Conservation (phyloP, 64 coral and sea anemone species). For the Dendronephthya gigantea region DNA sequence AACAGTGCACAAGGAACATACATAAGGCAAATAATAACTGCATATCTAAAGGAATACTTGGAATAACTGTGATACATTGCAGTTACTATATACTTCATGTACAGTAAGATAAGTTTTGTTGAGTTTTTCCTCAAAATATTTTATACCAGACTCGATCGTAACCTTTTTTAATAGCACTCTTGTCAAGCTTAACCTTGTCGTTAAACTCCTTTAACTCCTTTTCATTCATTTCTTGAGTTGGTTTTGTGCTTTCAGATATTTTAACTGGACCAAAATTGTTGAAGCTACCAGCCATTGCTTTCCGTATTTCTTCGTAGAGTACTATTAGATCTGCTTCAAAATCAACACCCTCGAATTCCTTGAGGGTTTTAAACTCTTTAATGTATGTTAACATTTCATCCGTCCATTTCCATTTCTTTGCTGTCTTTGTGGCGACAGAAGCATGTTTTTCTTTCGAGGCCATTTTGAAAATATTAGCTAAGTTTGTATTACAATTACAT, state of each 20-base stretch:
- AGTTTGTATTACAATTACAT: too few species aligned
- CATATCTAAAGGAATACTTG: too few species aligned
- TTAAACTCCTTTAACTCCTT: slow-evolving; percentile 4
- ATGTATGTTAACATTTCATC: too few species aligned
- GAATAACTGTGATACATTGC: too few species aligned
- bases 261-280: slow-evolving; percentile 17
- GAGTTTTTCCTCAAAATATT: too few species aligned
- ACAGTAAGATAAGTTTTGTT: too few species aligned
- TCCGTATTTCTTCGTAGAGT: neutral
- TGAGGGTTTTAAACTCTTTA: neutral
- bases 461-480: too few species aligned
- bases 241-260: too few species aligned
- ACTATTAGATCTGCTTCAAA: neutral
- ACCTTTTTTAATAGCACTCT: neutral
- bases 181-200: neutral
- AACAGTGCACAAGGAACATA: neutral
- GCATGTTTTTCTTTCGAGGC: too few species aligned
- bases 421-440: too few species aligned
- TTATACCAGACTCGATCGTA: slow-evolving; percentile 7
- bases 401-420: too few species aligned
- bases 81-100: too few species aligned
- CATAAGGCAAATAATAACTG: neutral
- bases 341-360: neutral
- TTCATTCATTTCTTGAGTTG: neutral
- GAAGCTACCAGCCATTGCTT: neutral